These are phyloP conservation scores for Silvanus unidentatus DNA, from an alignment of 2,888 invertebrate species.

Conservation along the genomic window DNA sequence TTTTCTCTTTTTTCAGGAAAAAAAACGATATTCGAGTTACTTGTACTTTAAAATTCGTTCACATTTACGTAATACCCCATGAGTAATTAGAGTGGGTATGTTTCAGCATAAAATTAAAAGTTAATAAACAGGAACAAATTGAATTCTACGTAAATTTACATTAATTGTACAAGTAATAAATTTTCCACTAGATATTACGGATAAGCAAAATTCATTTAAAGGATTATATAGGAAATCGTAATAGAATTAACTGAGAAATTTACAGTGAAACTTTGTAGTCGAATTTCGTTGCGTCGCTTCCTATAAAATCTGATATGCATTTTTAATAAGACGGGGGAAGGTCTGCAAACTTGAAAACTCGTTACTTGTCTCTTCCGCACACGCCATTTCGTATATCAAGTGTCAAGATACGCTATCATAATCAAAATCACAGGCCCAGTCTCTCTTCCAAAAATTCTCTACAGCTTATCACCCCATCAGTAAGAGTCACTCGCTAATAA, in stretches of 20 bases:
- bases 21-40: no score
- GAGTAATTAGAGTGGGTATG: background rate
- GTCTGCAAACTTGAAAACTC: constrained; percentile 19
- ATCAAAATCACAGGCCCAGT: constrained; percentile 15
- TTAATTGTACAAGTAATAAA: constrained; percentile 12
- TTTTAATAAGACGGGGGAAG: constrained; percentile 18
- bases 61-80: no score
- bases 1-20: no score
- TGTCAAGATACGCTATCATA: constrained; percentile 18
- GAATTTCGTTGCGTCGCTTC: constrained; percentile 3
- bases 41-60: no score
- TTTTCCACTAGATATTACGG: constrained; percentile 14
- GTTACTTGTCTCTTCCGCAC: constrained; percentile 17
- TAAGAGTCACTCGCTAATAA: no score
- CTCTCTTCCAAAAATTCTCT: no score
- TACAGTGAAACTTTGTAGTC: constrained; percentile 15
- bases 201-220: constrained; percentile 16
- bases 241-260: constrained; percentile 20
- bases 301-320: constrained; percentile 21
- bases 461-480: no score
- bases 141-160: constrained; percentile 5
- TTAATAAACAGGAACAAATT: constrained; percentile 1
- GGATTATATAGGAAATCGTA: constrained; percentile 20
- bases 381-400: constrained; percentile 18
- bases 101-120: constrained; percentile 3